These are phyloP conservation scores for Chloroceryle amazona DNA, from an alignment of 2,797 vertebrate species.

Conservation along the genomic window DNA sequence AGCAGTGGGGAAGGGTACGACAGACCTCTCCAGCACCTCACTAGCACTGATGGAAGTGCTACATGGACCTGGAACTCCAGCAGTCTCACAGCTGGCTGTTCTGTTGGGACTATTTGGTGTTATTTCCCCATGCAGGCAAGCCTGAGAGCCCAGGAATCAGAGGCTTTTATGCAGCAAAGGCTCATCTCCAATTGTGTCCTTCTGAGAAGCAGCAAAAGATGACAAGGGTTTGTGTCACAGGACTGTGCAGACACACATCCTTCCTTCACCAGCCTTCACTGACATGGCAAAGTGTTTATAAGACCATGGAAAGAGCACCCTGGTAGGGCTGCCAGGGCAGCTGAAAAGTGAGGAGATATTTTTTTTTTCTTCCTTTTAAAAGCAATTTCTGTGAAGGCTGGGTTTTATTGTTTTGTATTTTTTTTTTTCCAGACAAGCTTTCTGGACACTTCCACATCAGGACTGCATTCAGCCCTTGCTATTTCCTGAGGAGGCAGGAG, in stretches of 20 bases:
- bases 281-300: rapidly evolving
- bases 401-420: background rate
- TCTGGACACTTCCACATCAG: background rate
- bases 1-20: background rate
- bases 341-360: background rate
- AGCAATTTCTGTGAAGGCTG: background rate
- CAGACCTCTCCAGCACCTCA: background rate
- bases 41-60: background rate
- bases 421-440: background rate
- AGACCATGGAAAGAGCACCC: background rate
- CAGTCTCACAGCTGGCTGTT: background rate
- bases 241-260: rapidly evolving
- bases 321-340: background rate
- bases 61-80: background rate
- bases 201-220: background rate
- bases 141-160: background rate
- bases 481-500: background rate
- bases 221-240: rapidly evolving
- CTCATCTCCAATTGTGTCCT: rapidly evolving
- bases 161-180: background rate
- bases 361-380: background rate
- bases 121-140: background rate
- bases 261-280: background rate
- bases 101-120: background rate
- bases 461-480: background rate